Evolutionary conservation across 2,888 invertebrate species (phyloP), one percentile per base, ranked within the genome.

Genomic region (Drosophila stalkeri): DNA sequence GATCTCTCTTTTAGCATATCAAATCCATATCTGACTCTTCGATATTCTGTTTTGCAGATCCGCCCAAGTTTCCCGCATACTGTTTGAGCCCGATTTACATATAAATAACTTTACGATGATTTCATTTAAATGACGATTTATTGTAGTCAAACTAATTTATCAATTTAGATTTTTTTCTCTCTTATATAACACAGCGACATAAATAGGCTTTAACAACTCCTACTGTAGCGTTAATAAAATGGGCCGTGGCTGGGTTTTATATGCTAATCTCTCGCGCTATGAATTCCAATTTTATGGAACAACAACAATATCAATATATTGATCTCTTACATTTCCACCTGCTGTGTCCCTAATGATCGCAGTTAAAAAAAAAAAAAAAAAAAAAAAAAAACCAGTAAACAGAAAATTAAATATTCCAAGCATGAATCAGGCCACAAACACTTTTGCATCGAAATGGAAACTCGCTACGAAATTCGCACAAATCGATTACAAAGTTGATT

Each of bases 281-380:
- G 82, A 75, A 77, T 85, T 68, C 65, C 65, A 80, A 61, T 80
- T 86, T 82, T 82, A 80, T 80, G 67, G 63, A 68, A 75, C 49
- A 52, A 37, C 37, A 52, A 43, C 49, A 46, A 43, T 41, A 61
- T 61, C 44, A 65, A 65, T 64, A 71, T 79, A 69, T 79, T 73
- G 47, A 74, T 70, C 49, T 74, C 31, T 68, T 71, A 47, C 51
- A 89, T 81, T 63, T 89, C 77, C 89, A 85, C 85, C 85, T 85
- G 85, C 80, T 85, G 85, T 86, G 89, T 81, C 84, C 86, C 71
- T 85, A 85, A 85, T 89, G 89, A 85, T 89, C 68, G 65, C 77
- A 74, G 79, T 75, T 77, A 18, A 14, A 55, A 71, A 66, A n/a
- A 14, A 41, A 2, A 0, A 23, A 6, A 7, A 7, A 1, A 14